Base-by-base conservation (phyloP, 2,113 vertebrate species). In the Nicator chloris region DNA sequence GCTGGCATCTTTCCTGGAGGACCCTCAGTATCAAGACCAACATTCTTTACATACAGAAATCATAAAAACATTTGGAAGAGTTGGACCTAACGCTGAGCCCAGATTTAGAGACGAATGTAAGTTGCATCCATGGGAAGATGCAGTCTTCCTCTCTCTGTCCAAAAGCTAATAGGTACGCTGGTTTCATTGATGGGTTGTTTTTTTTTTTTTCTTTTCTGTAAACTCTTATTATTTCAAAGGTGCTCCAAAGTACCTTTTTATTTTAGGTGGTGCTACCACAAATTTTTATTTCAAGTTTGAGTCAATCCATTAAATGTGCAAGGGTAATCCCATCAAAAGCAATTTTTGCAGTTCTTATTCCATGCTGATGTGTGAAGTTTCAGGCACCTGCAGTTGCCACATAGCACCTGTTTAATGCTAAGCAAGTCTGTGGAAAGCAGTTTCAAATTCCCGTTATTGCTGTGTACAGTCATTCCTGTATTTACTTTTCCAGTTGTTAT, bases 1-100 rank as follows among this genome's bases (percentile, higher is more conserved):
- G 97, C 95, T 99, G 96, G 99, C 99, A 3, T 99, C 99, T 53
- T 99, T 99, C 96, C 97, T 99, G 93, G 99, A 99, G 95, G 99
- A 99, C 89, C 99, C 99, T 86, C 99, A 99, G 86, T 99, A 99
- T 95, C 99, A 99, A 96, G 99, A 99, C 96, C 99, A 99, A 95
- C 99, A 99, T 97, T 99, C 99, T 87, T 94, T 99, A 94, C 99
- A 99, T 95, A 99, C 98, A 93, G 99, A 99, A 97, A 99, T 99
- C 91, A 99, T 99, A 96, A 98, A 99, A 97, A 99, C 99, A 0
- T 99, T 99, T 89, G 99, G 99, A 80, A 98, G 99, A 97, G 99
- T 99, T 20, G 99, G 99, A 51, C 99, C 99, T n/a, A 99, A 99
- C 9, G 98, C 99, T 53, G 99, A 99, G 95, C 99, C 99, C 15